Percentiles rank a stretch among this genome's conserved stretches.
phyloP scores from a whole-genome alignment of 2,797 vertebrate genomes.

The Psittacula echo region DNA sequence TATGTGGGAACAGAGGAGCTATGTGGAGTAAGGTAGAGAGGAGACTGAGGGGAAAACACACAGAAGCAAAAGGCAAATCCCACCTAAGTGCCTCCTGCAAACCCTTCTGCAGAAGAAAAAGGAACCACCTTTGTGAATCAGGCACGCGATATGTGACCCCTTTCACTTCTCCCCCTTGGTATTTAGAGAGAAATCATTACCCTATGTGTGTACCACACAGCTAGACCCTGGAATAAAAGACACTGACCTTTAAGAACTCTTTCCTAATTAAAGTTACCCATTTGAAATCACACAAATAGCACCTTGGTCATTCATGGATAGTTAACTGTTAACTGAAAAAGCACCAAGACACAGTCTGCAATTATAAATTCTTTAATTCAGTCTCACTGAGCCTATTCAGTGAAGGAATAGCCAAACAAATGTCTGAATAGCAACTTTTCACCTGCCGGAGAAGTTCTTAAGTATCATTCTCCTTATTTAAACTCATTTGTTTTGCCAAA shows the following conservation, averaged over 20 bases:
- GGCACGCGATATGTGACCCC: not conserved
- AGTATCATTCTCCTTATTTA: not conserved
- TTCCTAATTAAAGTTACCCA: slow-evolving; percentile 30
- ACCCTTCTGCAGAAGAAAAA: not conserved
- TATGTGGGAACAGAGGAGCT: not conserved
- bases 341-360: not conserved
- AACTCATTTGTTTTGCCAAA: not conserved
- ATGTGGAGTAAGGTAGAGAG: not conserved
- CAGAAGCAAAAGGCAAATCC: not conserved
- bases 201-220: not conserved
- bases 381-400: not conserved
- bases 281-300: not conserved
- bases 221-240: slow-evolving; percentile 26
- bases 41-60: not conserved
- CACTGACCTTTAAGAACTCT: slow-evolving; percentile 17
- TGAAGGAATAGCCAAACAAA: not conserved
- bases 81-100: not conserved
- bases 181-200: not conserved
- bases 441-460: not conserved
- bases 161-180: not conserved
- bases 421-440: not conserved
- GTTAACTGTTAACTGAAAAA: not conserved
- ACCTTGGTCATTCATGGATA: not conserved
- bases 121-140: not conserved
- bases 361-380: not conserved